Evolutionary conservation across 1,140 invertebrate genomes (phyloP).

Genomic region (Gerris buenoi): DNA sequence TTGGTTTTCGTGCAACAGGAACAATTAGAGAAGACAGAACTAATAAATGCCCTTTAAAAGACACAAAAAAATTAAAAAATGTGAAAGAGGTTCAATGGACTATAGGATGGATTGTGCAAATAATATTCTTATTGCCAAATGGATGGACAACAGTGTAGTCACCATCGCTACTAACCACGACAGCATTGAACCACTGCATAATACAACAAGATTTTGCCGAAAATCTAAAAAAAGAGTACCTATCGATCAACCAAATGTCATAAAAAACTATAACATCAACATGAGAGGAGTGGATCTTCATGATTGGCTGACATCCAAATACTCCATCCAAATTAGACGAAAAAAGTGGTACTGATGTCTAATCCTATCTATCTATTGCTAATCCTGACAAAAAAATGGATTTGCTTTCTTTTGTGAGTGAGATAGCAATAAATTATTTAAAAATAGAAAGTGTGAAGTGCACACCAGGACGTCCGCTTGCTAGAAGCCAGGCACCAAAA

Average conservation of each 20-base stretch:
- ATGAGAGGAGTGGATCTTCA: conserved; percentile 23
- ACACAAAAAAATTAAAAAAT: neutral
- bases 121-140: neutral
- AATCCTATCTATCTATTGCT: conserved; percentile 21
- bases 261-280: conserved; percentile 22
- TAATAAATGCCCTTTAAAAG: neutral
- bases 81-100: neutral
- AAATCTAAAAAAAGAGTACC: no score
- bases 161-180: conserved; percentile 33
- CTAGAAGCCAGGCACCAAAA: neutral
- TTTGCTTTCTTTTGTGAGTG: conserved; percentile 9
- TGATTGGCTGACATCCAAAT: conserved; percentile 20
- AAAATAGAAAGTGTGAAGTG: neutral
- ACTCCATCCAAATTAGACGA: conserved; percentile 22
- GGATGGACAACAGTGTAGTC: conserved; percentile 2
- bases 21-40: neutral
- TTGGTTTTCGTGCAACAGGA: neutral
- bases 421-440: neutral
- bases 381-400: conserved; percentile 22
- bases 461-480: neutral
- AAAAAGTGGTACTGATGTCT: conserved; percentile 26
- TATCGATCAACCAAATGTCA: conserved; percentile 9
- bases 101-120: neutral
- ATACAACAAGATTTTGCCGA: no score
- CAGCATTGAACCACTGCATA: no score